Evolutionary conservation across 2,113 vertebrate genomes (phyloP), one percentile per base, ranked within the genome.

Genomic region (Colius striatus): DNA sequence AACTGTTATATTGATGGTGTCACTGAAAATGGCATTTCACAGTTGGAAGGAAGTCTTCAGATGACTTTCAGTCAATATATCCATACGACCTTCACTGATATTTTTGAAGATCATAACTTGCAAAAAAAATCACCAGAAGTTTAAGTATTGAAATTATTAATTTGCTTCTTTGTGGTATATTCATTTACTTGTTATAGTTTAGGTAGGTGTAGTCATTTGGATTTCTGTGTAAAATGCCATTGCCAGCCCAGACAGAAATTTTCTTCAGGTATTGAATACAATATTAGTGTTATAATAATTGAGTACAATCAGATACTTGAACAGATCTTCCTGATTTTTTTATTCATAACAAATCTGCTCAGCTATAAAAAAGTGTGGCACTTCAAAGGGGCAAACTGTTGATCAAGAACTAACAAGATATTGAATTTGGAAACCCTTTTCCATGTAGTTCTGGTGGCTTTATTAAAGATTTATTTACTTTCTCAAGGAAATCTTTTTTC

Each of bases 1-100:
- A 87, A 91, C 71, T 66, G 29, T 78, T 95, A 60, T 22, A 71
- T 48, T 87, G 70, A 80, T 26, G 50, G 38, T 72, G 16, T 63
- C 27, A 68, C 29, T 41, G 48, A 51, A 90, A 87, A 93, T 78
- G 65, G 67, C 50, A 95, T 94, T 91, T 92, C 85, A 83, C 50
- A 78, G 61, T 43, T 70, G 47, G 87, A 87, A 93, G 91, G 36
- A 68, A 81, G 36, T 51, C 62, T 87, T 82, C 34, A 67, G 83
- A 67, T 74, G 13, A 67, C 34, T 93, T 93, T 87, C 66, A 58
- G 43, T 77, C 55, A 87, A 55, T 53, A 68, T 3, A 87, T 29
- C 22, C 36, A 58, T 36, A 54, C 32, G 27, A 87, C 22, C 22
- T 74, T 63, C 3, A 2, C 18, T 66, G 23, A 4, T 51, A 73